Conservation (phyloP, 2,113 vertebrate species). For the Corydoras maculifer region DNA sequence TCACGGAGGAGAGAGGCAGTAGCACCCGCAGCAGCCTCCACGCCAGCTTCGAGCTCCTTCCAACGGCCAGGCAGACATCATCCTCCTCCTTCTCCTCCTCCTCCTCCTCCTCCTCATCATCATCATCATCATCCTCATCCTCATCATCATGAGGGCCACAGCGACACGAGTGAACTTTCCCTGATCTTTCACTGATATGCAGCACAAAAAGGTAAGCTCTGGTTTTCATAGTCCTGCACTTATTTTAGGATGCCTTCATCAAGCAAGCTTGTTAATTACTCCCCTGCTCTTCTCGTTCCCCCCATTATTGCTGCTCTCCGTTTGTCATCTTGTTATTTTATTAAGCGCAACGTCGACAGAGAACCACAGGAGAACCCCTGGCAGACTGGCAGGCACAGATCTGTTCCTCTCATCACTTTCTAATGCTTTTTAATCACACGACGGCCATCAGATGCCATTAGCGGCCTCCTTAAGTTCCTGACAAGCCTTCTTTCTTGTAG, state of each 20-base stretch:
- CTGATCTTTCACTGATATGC: slow-evolving; percentile 68
- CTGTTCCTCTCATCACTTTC: slow-evolving; percentile 12
- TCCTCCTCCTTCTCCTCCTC: slow-evolving; percentile 53
- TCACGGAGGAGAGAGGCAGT: slow-evolving; percentile 53
- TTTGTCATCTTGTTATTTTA: slow-evolving; percentile 27
- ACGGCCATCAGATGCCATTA: slow-evolving; percentile 10
- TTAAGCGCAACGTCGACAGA: slow-evolving; percentile 1
- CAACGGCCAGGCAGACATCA: slow-evolving; percentile 57
- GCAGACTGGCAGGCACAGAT: background rate
- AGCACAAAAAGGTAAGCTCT: slow-evolving; percentile 60
- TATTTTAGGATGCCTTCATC: slow-evolving; percentile 27
- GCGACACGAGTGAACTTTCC: slow-evolving; percentile 61
- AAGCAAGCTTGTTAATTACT: slow-evolving; percentile 18
- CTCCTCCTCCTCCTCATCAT: slow-evolving; percentile 44
- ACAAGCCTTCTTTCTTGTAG: background rate
- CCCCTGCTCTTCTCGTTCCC: slow-evolving; percentile 19
- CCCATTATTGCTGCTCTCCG: slow-evolving; percentile 24
- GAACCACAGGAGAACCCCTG: slow-evolving; percentile 13
- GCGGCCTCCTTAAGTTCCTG: slow-evolving; percentile 18
- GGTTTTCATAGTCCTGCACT: slow-evolving; percentile 15
- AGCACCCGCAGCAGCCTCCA: slow-evolving; percentile 60
- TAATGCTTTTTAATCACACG: slow-evolving; percentile 30
- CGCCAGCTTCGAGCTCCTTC: slow-evolving; percentile 54
- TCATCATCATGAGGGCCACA: slow-evolving; percentile 59
- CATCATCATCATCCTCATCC: slow-evolving; percentile 14